These are phyloP conservation scores for Patella depressa DNA, from an alignment of 2,888 invertebrate genomes.

Conservation along the genomic window DNA sequence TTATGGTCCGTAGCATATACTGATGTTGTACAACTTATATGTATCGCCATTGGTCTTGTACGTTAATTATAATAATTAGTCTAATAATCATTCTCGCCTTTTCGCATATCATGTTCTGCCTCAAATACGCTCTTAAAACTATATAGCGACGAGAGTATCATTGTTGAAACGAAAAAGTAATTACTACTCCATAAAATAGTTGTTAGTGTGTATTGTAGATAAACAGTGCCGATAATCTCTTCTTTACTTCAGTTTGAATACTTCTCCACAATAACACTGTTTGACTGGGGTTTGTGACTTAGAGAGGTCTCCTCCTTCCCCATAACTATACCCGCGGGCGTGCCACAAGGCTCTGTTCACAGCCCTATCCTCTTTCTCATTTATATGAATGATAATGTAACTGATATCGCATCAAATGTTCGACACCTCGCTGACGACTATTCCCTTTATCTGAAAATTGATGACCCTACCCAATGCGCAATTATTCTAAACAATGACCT, in stretches of 20 bases:
- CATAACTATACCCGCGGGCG: not conserved
- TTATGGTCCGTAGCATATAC: conserved; percentile 56
- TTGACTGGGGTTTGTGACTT: not conserved
- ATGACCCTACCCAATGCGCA: not conserved
- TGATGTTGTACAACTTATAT: conserved; percentile 52
- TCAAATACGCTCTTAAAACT: too few species aligned
- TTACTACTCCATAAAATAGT: too few species aligned
- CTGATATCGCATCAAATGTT: not conserved
- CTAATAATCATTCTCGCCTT: not conserved
- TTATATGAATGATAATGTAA: not conserved
- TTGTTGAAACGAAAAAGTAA: too few species aligned
- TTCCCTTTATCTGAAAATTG: not conserved
- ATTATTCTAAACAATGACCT: too few species aligned
- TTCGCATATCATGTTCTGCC: not conserved
- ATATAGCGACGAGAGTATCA: too few species aligned
- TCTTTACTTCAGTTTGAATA: too few species aligned
- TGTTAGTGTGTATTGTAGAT: too few species aligned
- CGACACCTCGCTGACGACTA: not conserved
- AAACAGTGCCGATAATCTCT: too few species aligned
- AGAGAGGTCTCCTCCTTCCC: not conserved
- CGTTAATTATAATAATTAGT: conserved; percentile 17
- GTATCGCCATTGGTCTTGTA: conserved; percentile 51
- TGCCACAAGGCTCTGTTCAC: not conserved
- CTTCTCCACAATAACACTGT: too few species aligned
- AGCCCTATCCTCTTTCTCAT: not conserved